Evolutionary conservation across 1,140 invertebrate species (phyloP).

Genomic region (Oscheius sp.): DNA sequence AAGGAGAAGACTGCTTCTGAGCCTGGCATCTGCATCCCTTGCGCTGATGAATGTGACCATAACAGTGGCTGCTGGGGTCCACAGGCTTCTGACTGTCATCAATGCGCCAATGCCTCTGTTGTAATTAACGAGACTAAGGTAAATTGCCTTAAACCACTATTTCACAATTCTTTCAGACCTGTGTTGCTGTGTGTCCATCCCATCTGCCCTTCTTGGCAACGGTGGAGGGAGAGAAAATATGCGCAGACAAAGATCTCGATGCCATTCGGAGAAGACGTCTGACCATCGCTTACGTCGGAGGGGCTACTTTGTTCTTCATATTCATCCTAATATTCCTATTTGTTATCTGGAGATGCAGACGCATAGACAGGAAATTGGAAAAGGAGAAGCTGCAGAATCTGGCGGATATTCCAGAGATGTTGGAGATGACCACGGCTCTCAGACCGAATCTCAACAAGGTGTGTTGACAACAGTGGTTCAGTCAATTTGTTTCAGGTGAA

Average conservation of each 20-base stretch:
- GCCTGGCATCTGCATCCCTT: conserved; percentile 9
- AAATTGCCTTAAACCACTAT: no score
- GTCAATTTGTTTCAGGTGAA: conserved; percentile 52
- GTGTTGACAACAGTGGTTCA: no score
- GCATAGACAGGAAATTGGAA: conserved; percentile 2
- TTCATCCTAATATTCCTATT: not conserved
- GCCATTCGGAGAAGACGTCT: not conserved
- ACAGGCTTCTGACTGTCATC: conserved; percentile 7
- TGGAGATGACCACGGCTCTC: not conserved
- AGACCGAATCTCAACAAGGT: not conserved
- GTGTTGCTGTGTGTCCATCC: conserved; percentile 20
- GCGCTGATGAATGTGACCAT: conserved; percentile 9
- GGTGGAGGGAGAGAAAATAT: conserved; percentile 3
- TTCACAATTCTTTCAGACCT: conserved; percentile 1
- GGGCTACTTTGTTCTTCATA: conserved; percentile 3
- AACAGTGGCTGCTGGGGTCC: conserved; percentile 14
- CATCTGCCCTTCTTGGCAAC: not conserved
- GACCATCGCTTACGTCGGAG: not conserved
- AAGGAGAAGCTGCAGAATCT: conserved; percentile 29
- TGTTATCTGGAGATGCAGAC: conserved; percentile 26
- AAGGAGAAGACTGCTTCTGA: not conserved
- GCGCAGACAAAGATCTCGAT: conserved; percentile 8
- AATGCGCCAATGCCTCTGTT: not conserved
- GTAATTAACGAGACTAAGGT: not conserved
- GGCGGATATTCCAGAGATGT: conserved; percentile 4